Evolutionary conservation across 2,113 vertebrate species (phyloP), one percentile per base, ranked within the genome.

Genomic region (Cynoglossus semilaevis): DNA sequence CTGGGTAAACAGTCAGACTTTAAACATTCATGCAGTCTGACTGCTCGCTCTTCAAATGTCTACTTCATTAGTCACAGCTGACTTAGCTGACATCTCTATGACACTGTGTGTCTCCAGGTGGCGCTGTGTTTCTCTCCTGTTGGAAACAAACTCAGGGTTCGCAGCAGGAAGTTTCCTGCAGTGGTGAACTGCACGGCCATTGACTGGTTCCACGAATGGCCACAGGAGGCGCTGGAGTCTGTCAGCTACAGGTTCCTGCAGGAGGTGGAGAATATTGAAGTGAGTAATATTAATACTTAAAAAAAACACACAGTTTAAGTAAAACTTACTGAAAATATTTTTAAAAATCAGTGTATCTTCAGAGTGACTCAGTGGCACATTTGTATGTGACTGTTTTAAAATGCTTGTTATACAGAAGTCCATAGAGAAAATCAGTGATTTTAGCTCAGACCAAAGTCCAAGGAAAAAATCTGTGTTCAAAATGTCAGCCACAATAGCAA

Each of bases 181-280:
- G 89, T 98, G 41, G 67, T 94, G 44, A 92, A 94, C 89, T 94
- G 94, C 59, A 88, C 90, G 0, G 89, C 92, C 0, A 94, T 97
- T 0, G 76, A 95, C 71, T 96, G 95, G 95, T 99, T 99, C 86
- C 97, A 96, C 0, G 92, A 93, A 37, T 99, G 97, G 97, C 96
- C 97, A 0, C 91, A 63, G 67, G 88, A 93, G 49, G 96, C 97
- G 0, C 80, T 99, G 5, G 93, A 98, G 87, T 97, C 94, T 0
- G 94, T 98, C 86, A 98, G 97, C 87, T 84, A 94, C 52, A 74
- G 89, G 51, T 98, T 98, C 76, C 86, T 99, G 8, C 85, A 89
- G 50, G 92, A 92, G 17, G 90, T 89, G 0, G 92, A 91, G 38
- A 61, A 76, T 0, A 88, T 98, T 15, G 89, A 95, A 85, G 97